phyloP scores from a whole-genome alignment of 2,888 invertebrate species.

The Microplitis manilae region DNA sequence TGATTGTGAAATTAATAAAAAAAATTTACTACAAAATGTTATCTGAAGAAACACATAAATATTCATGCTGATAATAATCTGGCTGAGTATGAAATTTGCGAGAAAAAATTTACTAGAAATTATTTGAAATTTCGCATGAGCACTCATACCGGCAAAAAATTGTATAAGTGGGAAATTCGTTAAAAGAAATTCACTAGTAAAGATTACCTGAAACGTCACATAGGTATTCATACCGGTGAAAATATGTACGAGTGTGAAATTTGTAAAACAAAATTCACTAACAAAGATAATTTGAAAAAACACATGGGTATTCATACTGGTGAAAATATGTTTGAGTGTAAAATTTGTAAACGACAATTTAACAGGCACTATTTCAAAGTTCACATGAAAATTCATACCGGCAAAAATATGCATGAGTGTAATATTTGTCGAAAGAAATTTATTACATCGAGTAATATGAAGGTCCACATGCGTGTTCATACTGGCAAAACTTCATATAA shows the following conservation, averaged over 20 bases:
- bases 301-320: slow-evolving; percentile 70
- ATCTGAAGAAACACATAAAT: slow-evolving; percentile 73
- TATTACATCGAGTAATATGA: slow-evolving; percentile 67
- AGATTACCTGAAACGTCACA: no score
- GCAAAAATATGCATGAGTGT: no score
- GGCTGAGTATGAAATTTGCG: slow-evolving; percentile 72
- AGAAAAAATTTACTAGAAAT: slow-evolving; percentile 73
- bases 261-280: slow-evolving; percentile 74
- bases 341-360: no score
- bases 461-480: slow-evolving; percentile 72
- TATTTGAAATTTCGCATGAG: slow-evolving; percentile 54
- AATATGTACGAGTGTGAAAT: slow-evolving; percentile 73
- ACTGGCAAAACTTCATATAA: slow-evolving; percentile 69
- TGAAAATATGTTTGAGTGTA: background rate
- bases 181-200: no score
- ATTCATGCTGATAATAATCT: slow-evolving; percentile 72
- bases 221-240: slow-evolving; percentile 56
- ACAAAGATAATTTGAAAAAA: slow-evolving; percentile 69
- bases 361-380: no score
- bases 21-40: slow-evolving; percentile 73
- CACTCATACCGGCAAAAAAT: no score
- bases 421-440: slow-evolving; percentile 73
- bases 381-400: no score
- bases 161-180: no score
- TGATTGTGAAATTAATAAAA: slow-evolving; percentile 73